A percentile compares a stretch with the other conserved stretches of the same genome.
Evolutionary conservation across 2,888 invertebrate species (phyloP).

Genomic region (Calephelis perditalis): DNA sequence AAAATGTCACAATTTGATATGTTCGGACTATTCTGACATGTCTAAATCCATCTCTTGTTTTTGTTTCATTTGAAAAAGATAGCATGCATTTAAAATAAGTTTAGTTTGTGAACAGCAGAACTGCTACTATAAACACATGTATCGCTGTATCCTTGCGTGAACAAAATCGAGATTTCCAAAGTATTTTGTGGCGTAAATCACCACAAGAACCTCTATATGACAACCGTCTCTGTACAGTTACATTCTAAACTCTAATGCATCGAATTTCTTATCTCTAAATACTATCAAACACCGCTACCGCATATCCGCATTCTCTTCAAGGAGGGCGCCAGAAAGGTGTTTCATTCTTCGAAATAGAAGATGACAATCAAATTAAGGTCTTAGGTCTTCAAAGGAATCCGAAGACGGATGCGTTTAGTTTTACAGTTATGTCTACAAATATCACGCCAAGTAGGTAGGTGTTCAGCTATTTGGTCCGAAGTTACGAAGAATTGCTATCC

Average conservation of each 20-base stretch:
- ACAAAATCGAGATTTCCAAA: neutral
- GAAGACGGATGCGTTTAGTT: neutral
- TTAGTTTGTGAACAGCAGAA: no score
- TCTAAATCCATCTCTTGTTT: no score
- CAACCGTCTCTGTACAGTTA: neutral
- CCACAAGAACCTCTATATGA: neutral
- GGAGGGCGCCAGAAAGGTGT: conserved; percentile 2
- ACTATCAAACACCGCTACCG: neutral
- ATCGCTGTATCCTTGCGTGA: neutral
- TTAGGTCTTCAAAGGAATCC: conserved; percentile 8
- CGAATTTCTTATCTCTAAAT: no score
- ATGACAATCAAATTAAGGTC: neutral
- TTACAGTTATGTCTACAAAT: neutral
- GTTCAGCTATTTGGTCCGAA: neutral
- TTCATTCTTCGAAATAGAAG: neutral
- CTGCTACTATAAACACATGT: conserved; percentile 3
- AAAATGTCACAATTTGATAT: no score
- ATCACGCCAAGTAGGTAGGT: neutral
- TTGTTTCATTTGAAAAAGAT: no score
- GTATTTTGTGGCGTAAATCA: neutral
- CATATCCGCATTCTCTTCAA: neutral
- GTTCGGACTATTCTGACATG: no score
- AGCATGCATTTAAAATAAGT: no score
- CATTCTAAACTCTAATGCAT: neutral
- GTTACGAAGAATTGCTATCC: neutral